Evolutionary conservation across 2,888 invertebrate species (phyloP), one percentile per base, ranked within the genome.

Genomic region (Troides helena): DNA sequence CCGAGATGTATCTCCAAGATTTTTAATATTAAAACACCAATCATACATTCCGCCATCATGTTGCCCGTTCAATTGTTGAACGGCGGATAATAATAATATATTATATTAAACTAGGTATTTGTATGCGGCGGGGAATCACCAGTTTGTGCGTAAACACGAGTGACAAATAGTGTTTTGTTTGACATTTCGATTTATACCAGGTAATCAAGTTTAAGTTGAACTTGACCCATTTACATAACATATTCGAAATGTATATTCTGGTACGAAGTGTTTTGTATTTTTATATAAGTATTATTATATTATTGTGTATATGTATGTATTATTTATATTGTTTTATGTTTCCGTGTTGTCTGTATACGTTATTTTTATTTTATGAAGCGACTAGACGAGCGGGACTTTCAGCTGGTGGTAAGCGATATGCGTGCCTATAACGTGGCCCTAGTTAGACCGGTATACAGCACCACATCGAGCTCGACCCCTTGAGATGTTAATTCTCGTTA

Each of bases 61-160:
- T 65, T 65, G 56, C 57, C 61, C 62, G 57, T 69, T 65, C 46
- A 58, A 65, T 65, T 6, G 30, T 3, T 46, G 46, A 64, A n/a
- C 10, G 25, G 46, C 57, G 59, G 64, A 64, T 68, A 65, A 46
- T 61, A 62, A 39, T 71, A 59, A 53, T 62, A 65, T 57, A 68
- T 65, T 62, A 65, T 57, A 68, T 65, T 71, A 68, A 63, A 18
- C n/a, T 21, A n/a, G 4, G 3, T 69, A 64, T 65, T 36, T 50
- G 46, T 57, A 21, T 1, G 14, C 53, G 53, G 7, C 62, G 69
- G 69, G 65, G 66, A 62, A 66, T 70, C 57, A 70, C 69, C 69
- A 14, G 36, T n/a, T 23, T n/a, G 12, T 17, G 25, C 67, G 50
- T 5, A 12, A n/a, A 21, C 36, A 1, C 43, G 30, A n/a, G 61